Conservation (phyloP, 2,113 vertebrate genomes). For the Elaphurus davidianus region DNA sequence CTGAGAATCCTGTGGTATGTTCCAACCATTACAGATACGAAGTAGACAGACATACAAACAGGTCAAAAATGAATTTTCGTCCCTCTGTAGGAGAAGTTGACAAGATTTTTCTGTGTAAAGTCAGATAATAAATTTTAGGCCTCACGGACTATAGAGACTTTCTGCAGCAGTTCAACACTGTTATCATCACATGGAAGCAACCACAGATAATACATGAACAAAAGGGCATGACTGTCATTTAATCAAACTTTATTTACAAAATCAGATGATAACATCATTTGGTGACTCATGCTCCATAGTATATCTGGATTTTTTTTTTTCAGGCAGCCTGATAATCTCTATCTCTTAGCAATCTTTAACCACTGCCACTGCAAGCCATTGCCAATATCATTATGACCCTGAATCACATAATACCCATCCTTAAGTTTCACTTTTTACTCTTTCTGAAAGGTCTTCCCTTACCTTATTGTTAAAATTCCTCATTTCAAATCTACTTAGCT, state of each 20-base stretch:
- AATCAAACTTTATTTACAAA: neutral
- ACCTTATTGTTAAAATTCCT: neutral
- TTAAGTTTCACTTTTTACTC: neutral
- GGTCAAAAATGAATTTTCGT: neutral
- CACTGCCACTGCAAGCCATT: neutral
- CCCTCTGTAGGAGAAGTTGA: neutral
- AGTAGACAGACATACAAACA: neutral
- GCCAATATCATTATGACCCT: neutral
- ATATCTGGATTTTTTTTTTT: neutral
- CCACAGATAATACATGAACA: neutral
- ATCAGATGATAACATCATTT: neutral
- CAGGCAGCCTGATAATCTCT: neutral
- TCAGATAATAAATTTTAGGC: neutral
- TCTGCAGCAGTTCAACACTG: neutral
- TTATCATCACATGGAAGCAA: neutral
- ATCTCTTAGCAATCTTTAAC: neutral
- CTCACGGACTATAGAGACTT: neutral
- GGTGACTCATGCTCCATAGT: neutral
- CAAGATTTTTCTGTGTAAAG: neutral
- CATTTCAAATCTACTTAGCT: neutral
- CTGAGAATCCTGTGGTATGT: neutral
- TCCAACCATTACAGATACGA: neutral
- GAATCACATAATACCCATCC: neutral
- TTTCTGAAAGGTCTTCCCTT: neutral
- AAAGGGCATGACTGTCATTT: neutral